Evolutionary conservation across 2,113 vertebrate genomes (phyloP).

Genomic region (Marcusenius ussheri): DNA sequence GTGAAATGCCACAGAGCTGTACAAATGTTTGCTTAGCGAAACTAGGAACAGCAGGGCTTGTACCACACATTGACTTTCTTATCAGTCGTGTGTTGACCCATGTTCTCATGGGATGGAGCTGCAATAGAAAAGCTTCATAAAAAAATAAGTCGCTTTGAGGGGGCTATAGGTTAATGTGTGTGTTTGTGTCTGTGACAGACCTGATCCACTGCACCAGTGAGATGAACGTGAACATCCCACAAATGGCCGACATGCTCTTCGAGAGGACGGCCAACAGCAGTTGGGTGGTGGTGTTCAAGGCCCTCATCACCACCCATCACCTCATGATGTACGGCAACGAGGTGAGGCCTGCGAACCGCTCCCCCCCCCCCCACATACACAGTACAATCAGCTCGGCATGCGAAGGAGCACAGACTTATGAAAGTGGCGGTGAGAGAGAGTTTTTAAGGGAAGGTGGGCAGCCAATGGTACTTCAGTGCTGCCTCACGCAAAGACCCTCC

Average conservation of each 20-base stretch:
- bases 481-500: neutral
- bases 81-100: neutral
- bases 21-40: neutral
- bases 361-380: neutral
- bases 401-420: neutral
- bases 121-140: neutral
- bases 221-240: constrained; percentile 86
- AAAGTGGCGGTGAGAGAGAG: neutral
- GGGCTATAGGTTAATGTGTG: neutral
- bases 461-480: neutral
- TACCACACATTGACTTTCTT: neutral
- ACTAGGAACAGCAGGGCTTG: neutral
- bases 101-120: neutral
- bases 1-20: neutral
- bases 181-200: constrained; percentile 58
- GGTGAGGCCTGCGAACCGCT: constrained; percentile 59
- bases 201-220: constrained; percentile 89
- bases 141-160: neutral
- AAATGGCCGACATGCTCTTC: constrained; percentile 80
- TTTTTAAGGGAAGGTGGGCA: neutral
- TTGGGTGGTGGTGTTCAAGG: constrained; percentile 97
- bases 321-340: constrained; percentile 96
- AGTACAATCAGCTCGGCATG: neutral
- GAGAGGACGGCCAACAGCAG: constrained; percentile 82
- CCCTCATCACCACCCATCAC: constrained; percentile 90